Evolutionary conservation across 2,797 vertebrate genomes (phyloP).

Genomic region (Phylloscopus collybita): DNA sequence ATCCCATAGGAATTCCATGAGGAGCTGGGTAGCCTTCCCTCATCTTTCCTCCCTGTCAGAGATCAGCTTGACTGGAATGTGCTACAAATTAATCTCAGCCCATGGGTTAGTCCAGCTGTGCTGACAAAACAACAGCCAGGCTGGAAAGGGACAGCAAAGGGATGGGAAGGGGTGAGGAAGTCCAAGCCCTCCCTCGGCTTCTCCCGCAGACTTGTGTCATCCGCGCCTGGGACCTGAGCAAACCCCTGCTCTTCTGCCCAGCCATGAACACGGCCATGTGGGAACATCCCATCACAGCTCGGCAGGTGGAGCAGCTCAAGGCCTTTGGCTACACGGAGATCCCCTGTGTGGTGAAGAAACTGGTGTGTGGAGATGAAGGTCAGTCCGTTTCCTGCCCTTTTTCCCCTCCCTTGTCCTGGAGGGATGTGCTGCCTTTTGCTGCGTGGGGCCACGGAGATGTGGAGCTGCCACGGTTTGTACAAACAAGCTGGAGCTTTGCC

Average conservation of each 20-base stretch:
- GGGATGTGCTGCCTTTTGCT: background rate
- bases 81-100: background rate
- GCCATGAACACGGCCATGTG: slow-evolving; percentile 99
- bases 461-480: background rate
- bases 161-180: background rate
- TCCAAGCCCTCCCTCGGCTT: background rate
- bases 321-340: slow-evolving; percentile 91
- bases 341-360: slow-evolving; percentile 90
- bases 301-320: slow-evolving; percentile 85
- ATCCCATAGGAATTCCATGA: background rate
- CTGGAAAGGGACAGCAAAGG: background rate
- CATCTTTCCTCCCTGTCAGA: background rate
- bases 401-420: background rate
- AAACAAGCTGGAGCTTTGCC: background rate
- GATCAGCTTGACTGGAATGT: background rate
- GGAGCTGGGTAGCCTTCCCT: background rate
- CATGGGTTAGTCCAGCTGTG: background rate
- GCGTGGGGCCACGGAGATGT: background rate
- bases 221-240: slow-evolving; percentile 90
- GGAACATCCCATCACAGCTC: slow-evolving; percentile 91
- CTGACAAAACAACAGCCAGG: background rate
- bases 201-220: slow-evolving; percentile 89
- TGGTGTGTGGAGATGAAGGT: slow-evolving; percentile 97
- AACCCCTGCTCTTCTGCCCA: slow-evolving; percentile 94
- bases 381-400: slow-evolving; percentile 13